These are phyloP conservation scores for Onychostoma macrolepis DNA, from an alignment of 2,113 vertebrate species.

Conservation along the genomic window DNA sequence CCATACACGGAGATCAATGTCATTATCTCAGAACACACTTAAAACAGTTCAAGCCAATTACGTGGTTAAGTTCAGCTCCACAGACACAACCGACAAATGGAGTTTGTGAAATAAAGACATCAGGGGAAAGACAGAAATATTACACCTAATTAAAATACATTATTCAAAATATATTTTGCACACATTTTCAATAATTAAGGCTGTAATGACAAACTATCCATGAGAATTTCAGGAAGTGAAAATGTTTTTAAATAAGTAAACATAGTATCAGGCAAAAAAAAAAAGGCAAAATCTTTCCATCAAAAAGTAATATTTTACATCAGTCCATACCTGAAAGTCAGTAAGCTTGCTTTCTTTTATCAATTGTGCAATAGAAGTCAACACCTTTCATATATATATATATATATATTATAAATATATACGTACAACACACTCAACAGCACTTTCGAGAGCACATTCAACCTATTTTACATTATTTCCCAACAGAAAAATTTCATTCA, in stretches of 20 bases:
- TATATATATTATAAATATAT: conserved; percentile 43
- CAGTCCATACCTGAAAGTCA: conserved; percentile 52
- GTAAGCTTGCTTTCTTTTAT: conserved; percentile 49
- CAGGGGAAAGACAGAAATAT: conserved; percentile 23
- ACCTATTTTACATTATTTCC: conserved; percentile 61
- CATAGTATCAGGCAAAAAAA: conserved; percentile 55
- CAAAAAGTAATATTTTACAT: conserved; percentile 58
- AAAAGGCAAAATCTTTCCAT: conserved; percentile 50
- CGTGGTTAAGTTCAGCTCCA: neutral
- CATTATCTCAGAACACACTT: neutral
- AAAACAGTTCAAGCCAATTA: conserved; percentile 36
- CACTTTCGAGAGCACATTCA: conserved; percentile 58
- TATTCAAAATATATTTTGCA: neutral
- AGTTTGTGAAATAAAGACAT: neutral
- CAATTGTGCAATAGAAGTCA: conserved; percentile 64
- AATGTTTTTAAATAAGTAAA: conserved; percentile 28
- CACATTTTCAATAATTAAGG: conserved; percentile 33
- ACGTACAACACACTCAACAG: conserved; percentile 55
- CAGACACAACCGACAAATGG: neutral
- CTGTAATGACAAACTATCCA: conserved; percentile 18
- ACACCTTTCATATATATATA: conserved; percentile 55
- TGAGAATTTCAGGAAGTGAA: neutral
- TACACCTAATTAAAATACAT: neutral
- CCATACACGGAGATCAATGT: neutral
- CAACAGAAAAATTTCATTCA: conserved; percentile 60